Base-by-base conservation (phyloP, 2,797 vertebrate species). In the Pristis pectinata region DNA sequence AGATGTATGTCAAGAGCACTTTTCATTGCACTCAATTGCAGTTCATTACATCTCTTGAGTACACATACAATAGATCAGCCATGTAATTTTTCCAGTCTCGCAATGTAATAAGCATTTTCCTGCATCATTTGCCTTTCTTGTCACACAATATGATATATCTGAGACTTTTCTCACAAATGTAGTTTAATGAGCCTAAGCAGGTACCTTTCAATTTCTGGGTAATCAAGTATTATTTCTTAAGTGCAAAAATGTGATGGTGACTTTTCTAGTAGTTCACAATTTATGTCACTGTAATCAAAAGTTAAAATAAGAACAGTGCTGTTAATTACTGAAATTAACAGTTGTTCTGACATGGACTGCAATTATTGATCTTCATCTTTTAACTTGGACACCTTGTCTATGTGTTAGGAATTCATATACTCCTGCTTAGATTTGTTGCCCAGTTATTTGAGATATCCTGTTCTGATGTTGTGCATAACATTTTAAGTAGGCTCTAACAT, bases 251-350 rank as follows among this genome's bases (percentile, higher is more conserved):
- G 59, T 64, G 34, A 64, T 22, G 59, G 34, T 64, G 59, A 91
- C 59, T 91, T 64, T 61, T 34, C 59, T 30, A 91, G 7, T 17
- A 87, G 83, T 11, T n/a, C 34, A 59, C 59, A 91, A 91, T 64
- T 64, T 24, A 91, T 91, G n/a, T 34, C 87, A 41, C 17, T n/a
- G 8, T 91, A 64, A 91, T 64, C 61, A 37, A 64, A 91, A 37
- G 87, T 91, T 64, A 64, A 91, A 91, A 91, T 41, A 37, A 91
- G 34, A 59, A 37, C 2, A n/a, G 19, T 19, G 22, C 17, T 64
- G 87, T 64, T 64, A 91, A 89, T 89, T 89, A 89, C 13, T 59
- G 56, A 89, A 89, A 91, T 91, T 64, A 64, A 64, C n/a, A 37
- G 9, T 4, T 87, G 53, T n/a, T 13, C 34, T 91, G 87, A 19